Conservation (phyloP, 2,888 invertebrate genomes). For the Agonum fuliginosum region DNA sequence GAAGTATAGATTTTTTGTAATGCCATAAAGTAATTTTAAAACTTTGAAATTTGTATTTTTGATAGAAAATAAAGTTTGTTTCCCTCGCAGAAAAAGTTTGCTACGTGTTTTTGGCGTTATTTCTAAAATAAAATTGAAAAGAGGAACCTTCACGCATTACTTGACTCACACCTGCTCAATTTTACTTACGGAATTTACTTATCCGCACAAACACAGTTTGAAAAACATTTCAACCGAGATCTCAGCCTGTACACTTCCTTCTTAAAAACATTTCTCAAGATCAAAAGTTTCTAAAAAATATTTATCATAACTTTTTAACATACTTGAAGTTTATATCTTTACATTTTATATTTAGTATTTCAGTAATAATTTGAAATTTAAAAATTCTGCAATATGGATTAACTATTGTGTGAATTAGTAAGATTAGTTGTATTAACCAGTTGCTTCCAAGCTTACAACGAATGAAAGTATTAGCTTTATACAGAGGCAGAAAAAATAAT, state of each 20-base stretch:
- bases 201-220: slow-evolving; percentile 35
- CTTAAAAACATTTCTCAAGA: neutral
- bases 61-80: slow-evolving; percentile 56
- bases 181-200: slow-evolving; percentile 20
- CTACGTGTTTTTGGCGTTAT: slow-evolving; percentile 55
- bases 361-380: too few relatives aligned
- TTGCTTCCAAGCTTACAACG: too few relatives aligned
- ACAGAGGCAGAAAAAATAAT: too few relatives aligned
- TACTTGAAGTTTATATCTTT: too few relatives aligned
- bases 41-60: slow-evolving; percentile 57
- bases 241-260: neutral
- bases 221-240: slow-evolving; percentile 11
- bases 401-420: too few relatives aligned
- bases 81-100: slow-evolving; percentile 50
- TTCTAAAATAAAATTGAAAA: slow-evolving; percentile 53
- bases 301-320: too few relatives aligned
- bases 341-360: too few relatives aligned
- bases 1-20: slow-evolving; percentile 44
- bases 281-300: too few relatives aligned
- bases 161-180: slow-evolving; percentile 42
- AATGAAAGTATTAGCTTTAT: too few relatives aligned
- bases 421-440: too few relatives aligned
- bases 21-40: slow-evolving; percentile 55
- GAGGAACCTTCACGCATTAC: slow-evolving; percentile 37
- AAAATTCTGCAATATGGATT: too few relatives aligned